Evolutionary conservation across 2,113 vertebrate genomes (phyloP), one percentile per base, ranked within the genome.

Genomic region (Equus przewalskii): DNA sequence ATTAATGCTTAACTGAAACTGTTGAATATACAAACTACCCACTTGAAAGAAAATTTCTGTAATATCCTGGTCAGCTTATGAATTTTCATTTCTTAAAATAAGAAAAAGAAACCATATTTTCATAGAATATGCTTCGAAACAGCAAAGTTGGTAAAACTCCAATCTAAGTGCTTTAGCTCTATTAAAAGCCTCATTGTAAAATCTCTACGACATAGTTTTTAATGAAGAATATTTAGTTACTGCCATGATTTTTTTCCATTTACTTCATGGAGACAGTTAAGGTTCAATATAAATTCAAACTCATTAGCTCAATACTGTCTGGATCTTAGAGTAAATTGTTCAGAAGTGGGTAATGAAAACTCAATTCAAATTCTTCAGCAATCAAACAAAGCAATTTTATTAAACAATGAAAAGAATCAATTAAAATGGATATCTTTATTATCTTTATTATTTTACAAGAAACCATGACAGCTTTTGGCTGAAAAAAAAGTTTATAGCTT

Each of bases 241-340:
- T 98, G 97, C 97, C 97, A 97, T 97, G 98, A 98, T 98, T 98
- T 98, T 98, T 98, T 97, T 84, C 97, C 96, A 98, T 98, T 97
- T 98, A 98, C 98, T 98, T 98, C 98, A 98, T 95, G 97, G 98
- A 98, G 98, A 98, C 97, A 98, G 98, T 98, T 98, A 98, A 98
- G 92, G 84, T 98, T 98, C 97, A 98, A 98, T 99, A 99, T 98
- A 99, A 99, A 99, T 99, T 98, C 98, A 98, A 99, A 98, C 97
- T 99, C 98, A 99, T 99, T 99, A 99, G 98, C 97, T 98, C 98
- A 98, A 97, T 98, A 98, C 97, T 98, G 97, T 98, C 98, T 98
- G 97, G 96, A 98, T 98, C 97, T 97, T 97, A 97, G 94, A 98
- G 97, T 98, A 99, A 99, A 99, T 98, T 98, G 98, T 98, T 98